phyloP scores from a whole-genome alignment of 1,140 invertebrate species.

The Drosophila quadrilineata region DNA sequence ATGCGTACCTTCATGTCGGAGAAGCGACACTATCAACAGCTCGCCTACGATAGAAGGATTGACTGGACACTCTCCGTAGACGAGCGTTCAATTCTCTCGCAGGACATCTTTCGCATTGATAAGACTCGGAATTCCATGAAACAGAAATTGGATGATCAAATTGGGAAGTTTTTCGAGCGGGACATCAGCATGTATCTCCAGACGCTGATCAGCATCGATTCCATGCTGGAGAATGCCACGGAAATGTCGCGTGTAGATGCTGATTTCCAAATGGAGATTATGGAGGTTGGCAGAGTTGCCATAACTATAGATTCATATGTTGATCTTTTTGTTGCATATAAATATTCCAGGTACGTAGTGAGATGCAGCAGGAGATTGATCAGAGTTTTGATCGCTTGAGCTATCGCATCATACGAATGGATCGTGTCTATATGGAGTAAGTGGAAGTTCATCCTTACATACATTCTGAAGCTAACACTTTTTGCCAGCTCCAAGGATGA shows the following conservation, averaged over 20 bases:
- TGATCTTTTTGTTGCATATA: too few species aligned
- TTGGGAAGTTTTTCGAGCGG: slow-evolving; percentile 32
- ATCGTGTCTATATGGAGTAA: slow-evolving; percentile 64
- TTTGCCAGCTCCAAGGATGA: slow-evolving; percentile 23
- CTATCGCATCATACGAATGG: slow-evolving; percentile 61
- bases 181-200: slow-evolving; percentile 42
- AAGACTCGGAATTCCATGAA: slow-evolving; percentile 10
- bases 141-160: slow-evolving; percentile 9
- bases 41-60: slow-evolving; percentile 15
- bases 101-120: slow-evolving; percentile 50
- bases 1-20: slow-evolving; percentile 53
- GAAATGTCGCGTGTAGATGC: slow-evolving; percentile 35
- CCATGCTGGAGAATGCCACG: slow-evolving; percentile 45
- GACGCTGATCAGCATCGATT: slow-evolving; percentile 40
- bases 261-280: slow-evolving; percentile 21
- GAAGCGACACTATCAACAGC: slow-evolving; percentile 33
- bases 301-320: too few species aligned
- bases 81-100: slow-evolving; percentile 51
- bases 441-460: background rate
- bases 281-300: slow-evolving; percentile 23
- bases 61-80: slow-evolving; percentile 63
- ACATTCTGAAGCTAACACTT: background rate
- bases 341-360: slow-evolving; percentile 27
- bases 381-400: slow-evolving; percentile 53
- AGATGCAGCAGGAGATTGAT: slow-evolving; percentile 42